Evolutionary conservation across 2,797 vertebrate species (phyloP).

Genomic region (Notoglanidium macrostoma): DNA sequence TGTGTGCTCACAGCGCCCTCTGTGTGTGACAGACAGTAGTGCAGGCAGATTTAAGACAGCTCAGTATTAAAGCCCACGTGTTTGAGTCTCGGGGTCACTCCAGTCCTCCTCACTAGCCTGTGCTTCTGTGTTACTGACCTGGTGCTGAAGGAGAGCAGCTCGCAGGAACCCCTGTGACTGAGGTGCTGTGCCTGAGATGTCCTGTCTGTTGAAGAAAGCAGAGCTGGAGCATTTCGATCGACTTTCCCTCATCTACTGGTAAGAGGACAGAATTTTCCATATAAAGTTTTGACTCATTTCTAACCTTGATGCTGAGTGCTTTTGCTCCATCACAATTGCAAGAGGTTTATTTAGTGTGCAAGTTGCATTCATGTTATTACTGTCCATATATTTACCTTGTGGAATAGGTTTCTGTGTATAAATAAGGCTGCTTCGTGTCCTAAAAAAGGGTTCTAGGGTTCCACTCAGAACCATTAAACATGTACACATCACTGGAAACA

Average conservation of each 20-base stretch:
- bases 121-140: background rate
- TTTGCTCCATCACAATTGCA: background rate
- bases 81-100: slow-evolving; percentile 2
- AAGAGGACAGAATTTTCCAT: slow-evolving; percentile 49
- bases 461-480: background rate
- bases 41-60: slow-evolving; percentile 17
- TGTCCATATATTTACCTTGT: background rate
- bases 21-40: background rate
- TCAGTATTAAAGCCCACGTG: slow-evolving; percentile 29
- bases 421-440: background rate
- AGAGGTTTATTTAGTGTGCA: background rate
- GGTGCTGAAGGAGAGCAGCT: background rate
- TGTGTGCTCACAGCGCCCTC: slow-evolving; percentile 2
- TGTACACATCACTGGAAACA: background rate
- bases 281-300: background rate
- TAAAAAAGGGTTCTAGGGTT: background rate
- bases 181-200: slow-evolving; percentile 69
- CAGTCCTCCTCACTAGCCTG: slow-evolving; percentile 7
- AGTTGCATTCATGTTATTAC: background rate
- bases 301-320: background rate
- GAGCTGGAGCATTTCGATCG: slow-evolving; percentile 83
- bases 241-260: slow-evolving; percentile 90
- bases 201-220: slow-evolving; percentile 80
- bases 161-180: background rate
- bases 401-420: background rate